Evolutionary conservation across 2,113 vertebrate genomes (phyloP).

Genomic region (Cynoglossus semilaevis): DNA sequence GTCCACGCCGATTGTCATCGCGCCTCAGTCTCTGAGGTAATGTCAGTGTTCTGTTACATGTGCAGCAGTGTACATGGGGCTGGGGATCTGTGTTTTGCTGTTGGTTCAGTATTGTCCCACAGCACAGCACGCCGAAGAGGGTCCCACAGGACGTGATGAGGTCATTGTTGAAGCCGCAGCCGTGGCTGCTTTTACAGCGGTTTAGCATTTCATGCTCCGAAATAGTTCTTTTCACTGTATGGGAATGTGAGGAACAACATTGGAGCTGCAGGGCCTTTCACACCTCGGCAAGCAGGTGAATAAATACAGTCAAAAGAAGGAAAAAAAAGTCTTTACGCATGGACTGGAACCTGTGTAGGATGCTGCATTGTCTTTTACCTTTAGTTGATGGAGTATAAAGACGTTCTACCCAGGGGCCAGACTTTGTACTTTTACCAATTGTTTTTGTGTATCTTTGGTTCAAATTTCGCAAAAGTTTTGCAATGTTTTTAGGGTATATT

Average conservation of each 20-base stretch:
- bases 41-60: conserved; percentile 68
- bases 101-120: conserved; percentile 65
- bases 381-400: not conserved
- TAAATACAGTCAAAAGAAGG: not conserved
- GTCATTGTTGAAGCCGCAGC: conserved; percentile 59
- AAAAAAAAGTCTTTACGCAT: not conserved
- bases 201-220: conserved; percentile 67
- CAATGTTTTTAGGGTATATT: no score
- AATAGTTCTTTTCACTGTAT: conserved; percentile 60
- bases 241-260: conserved; percentile 43
- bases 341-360: not conserved
- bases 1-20: conserved; percentile 50
- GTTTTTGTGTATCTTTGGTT: no score
- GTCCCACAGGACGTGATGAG: conserved; percentile 62
- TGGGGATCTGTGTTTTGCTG: conserved; percentile 57
- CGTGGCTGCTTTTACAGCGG: conserved; percentile 54
- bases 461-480: no score
- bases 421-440: no score
- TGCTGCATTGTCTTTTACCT: conserved; percentile 1
- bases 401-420: no score
- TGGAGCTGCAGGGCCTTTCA: conserved; percentile 14
- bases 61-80: conserved; percentile 39
- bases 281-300: conserved; percentile 24
- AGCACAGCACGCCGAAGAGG: conserved; percentile 57
- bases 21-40: conserved; percentile 58